Conservation (phyloP, 2,888 invertebrate species). For the Herminia tarsipennalis region DNA sequence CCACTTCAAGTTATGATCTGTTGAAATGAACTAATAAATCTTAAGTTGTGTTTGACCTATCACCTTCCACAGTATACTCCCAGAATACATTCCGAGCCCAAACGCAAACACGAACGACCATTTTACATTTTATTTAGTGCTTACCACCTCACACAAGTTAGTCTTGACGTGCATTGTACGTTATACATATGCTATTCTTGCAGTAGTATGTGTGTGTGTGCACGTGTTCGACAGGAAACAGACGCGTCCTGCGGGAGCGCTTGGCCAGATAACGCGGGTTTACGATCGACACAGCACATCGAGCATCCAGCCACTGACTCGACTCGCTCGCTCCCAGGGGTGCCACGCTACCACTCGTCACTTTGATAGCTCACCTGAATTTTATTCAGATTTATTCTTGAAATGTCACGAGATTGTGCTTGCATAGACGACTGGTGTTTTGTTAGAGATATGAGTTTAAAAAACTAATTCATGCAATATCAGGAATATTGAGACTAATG, state of each 20-base stretch:
- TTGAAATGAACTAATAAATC: no score
- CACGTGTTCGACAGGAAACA: conserved; percentile 37
- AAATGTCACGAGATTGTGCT: not conserved
- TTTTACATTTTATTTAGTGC: no score
- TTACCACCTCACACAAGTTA: no score
- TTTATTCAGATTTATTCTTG: not conserved
- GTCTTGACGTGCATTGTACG: not conserved
- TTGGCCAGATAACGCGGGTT: conserved; percentile 31
- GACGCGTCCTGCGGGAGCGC: conserved; percentile 34
- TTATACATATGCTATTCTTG: not conserved
- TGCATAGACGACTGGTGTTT: no score
- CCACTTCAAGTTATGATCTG: no score
- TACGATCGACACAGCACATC: conserved; percentile 14
- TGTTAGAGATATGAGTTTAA: no score
- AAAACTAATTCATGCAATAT: no score
- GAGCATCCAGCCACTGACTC: not conserved
- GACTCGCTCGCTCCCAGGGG: conserved; percentile 1
- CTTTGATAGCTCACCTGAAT: not conserved
- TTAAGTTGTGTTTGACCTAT: no score
- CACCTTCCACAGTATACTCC: no score
- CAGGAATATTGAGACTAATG: no score
- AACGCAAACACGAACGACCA: no score
- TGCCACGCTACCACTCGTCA: not conserved
- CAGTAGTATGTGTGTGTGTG: conserved; percentile 12
- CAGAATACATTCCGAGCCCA: no score